Conservation (phyloP, 2,113 vertebrate species). For the Riparia riparia region DNA sequence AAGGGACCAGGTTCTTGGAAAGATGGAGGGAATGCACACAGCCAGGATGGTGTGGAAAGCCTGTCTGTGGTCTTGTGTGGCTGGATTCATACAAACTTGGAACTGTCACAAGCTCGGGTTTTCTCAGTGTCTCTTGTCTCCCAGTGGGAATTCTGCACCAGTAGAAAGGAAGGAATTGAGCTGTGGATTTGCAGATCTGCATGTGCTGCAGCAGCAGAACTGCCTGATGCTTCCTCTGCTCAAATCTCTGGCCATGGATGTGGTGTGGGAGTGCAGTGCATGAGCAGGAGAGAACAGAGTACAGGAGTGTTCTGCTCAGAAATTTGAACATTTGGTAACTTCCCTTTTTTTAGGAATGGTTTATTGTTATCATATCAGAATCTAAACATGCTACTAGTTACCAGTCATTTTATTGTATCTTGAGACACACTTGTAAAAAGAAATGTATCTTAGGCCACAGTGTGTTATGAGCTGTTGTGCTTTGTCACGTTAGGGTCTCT, state of each 20-base stretch:
- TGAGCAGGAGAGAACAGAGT: not conserved
- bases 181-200: not conserved
- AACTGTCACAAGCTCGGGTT: not conserved
- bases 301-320: not conserved
- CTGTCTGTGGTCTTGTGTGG: not conserved
- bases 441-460: not conserved
- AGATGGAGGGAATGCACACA: not conserved
- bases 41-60: not conserved
- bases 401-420: not conserved
- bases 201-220: not conserved
- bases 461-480: not conserved
- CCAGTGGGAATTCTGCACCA: not conserved
- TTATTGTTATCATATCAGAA: not conserved
- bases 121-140: not conserved
- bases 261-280: not conserved
- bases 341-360: not conserved
- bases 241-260: accelerated
- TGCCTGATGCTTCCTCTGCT: not conserved
- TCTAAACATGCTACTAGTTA: not conserved
- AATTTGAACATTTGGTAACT: not conserved
- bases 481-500: not conserved
- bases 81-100: not conserved
- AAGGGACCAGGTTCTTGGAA: not conserved
- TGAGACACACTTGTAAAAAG: not conserved
- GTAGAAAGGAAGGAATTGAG: not conserved